Evolutionary conservation across 2,888 invertebrate species (phyloP).

Genomic region (Leptinotarsa tumamoca): DNA sequence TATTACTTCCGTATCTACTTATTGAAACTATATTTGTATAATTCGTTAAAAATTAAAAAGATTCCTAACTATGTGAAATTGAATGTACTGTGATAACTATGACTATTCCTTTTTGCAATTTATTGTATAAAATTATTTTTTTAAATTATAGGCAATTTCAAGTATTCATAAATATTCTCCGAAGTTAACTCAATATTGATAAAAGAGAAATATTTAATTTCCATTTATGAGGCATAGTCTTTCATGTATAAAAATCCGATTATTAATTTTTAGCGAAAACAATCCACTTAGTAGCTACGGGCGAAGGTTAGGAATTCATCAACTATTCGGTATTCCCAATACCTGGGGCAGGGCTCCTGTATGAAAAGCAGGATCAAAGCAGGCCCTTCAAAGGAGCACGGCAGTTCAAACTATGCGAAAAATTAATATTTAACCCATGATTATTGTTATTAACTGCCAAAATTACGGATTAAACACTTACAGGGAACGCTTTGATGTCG

Average conservation of each 20-base stretch:
- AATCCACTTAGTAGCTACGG: conserved; percentile 41
- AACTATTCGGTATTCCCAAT: conserved; percentile 62
- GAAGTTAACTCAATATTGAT: neutral
- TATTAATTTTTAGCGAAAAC: conserved; percentile 44
- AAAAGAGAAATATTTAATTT: conserved; percentile 18
- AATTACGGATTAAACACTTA: conserved; percentile 57
- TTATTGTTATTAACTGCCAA: conserved; percentile 62
- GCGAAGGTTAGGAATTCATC: conserved; percentile 58
- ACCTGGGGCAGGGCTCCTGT: conserved; percentile 58
- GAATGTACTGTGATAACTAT: too few species aligned
- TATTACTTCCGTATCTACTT: too few species aligned
- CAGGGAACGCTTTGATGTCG: conserved; percentile 54
- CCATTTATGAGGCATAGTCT: neutral
- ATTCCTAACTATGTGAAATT: too few species aligned
- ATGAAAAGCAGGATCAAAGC: conserved; percentile 48
- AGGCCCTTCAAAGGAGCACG: conserved; percentile 54
- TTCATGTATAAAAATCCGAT: conserved; percentile 38
- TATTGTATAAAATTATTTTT: too few species aligned
- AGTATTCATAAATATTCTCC: neutral
- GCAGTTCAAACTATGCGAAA: conserved; percentile 65
- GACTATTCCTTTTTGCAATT: too few species aligned
- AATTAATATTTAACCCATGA: conserved; percentile 65
- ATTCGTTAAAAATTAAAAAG: too few species aligned
- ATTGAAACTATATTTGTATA: too few species aligned
- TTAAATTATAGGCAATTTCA: too few species aligned